Conservation (phyloP, 2,113 vertebrate genomes). For the Felis chaus region DNA sequence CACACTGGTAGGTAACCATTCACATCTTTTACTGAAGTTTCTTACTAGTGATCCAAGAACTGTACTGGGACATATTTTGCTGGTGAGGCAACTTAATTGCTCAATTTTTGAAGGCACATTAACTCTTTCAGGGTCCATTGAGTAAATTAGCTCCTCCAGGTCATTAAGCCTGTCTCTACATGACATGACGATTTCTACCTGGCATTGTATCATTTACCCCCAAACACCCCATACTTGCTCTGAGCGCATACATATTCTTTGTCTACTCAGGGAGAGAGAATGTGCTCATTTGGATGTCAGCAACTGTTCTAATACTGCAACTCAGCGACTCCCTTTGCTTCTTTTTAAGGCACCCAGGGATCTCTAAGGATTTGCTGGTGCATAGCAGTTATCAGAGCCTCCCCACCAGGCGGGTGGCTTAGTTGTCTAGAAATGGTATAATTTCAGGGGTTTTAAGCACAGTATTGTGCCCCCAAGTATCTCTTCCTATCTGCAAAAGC, state of each 20-base stretch:
- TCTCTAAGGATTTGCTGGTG: not conserved
- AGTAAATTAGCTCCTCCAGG: conserved; percentile 53
- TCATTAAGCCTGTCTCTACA: conserved; percentile 53
- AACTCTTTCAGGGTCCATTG: conserved; percentile 65
- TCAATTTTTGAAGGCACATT: conserved; percentile 65
- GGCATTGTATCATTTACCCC: conserved; percentile 25
- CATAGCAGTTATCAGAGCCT: not conserved
- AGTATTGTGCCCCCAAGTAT: not conserved
- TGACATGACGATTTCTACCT: conserved; percentile 10
- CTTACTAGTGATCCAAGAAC: conserved; percentile 26
- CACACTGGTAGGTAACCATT: not conserved
- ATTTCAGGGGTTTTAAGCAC: not conserved
- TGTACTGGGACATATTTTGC: conserved; percentile 37
- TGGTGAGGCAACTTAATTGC: conserved; percentile 55
- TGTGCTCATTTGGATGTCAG: conserved; percentile 34
- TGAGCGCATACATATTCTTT: not conserved
- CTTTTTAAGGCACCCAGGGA: not conserved
- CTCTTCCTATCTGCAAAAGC: not conserved
- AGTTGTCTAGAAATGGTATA: not conserved
- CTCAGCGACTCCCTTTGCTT: not conserved
- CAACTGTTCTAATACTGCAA: not conserved
- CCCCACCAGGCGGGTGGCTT: not conserved
- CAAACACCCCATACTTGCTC: not conserved
- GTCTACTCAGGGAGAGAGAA: conserved; percentile 43
- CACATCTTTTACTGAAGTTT: not conserved